phyloP scores from a whole-genome alignment of 2,113 vertebrate species.

The Amblyornis subalaris region DNA sequence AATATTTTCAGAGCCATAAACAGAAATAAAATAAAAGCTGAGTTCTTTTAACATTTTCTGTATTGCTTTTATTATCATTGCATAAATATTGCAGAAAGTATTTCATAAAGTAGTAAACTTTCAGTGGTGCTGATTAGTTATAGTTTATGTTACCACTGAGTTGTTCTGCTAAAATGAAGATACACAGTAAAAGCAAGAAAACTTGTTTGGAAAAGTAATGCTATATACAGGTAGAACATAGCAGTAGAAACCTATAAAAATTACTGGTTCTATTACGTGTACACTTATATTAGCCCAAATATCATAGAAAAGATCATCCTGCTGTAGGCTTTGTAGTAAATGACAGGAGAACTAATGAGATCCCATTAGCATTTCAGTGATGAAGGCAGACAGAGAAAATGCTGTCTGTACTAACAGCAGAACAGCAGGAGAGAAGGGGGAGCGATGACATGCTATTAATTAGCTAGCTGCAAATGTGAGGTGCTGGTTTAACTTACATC shows the following conservation, averaged over 20 bases:
- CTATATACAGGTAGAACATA: neutral
- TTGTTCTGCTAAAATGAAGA: neutral
- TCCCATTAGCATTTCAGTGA: neutral
- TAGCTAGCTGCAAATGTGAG: neutral
- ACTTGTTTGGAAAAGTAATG: neutral
- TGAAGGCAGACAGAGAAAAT: neutral
- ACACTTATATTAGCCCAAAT: neutral
- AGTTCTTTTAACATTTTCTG: neutral
- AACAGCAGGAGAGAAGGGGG: neutral
- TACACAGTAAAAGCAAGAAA: neutral
- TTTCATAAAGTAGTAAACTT: neutral
- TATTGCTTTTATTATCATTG: neutral
- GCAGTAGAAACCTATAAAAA: neutral
- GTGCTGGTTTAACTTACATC: neutral
- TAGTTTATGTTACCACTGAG: neutral
- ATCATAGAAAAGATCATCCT: neutral
- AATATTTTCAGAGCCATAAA: neutral
- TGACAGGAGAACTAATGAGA: neutral
- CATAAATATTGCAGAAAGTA: neutral
- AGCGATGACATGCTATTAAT: neutral
- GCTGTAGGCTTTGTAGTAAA: neutral
- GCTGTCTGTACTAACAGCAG: neutral
- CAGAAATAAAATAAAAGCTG: neutral
- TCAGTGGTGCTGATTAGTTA: neutral
- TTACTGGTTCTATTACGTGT: neutral